Evolutionary conservation across 2,797 vertebrate species (phyloP), one percentile per base, ranked within the genome.

Genomic region (Trachops cirrhosus): DNA sequence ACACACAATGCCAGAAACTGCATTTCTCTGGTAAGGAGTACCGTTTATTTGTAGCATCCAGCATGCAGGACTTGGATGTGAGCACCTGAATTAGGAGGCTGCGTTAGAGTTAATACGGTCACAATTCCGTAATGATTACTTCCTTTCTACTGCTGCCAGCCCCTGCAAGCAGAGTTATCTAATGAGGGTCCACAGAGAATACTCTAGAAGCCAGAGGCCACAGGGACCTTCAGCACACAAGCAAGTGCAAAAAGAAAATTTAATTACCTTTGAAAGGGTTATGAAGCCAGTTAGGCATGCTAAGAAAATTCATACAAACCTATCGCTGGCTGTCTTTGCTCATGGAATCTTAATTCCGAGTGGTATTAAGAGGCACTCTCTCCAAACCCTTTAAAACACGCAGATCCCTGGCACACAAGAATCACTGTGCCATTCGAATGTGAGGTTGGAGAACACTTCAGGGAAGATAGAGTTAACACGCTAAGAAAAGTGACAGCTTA

Each of bases 241-340:
- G 54, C 48, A 94, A 84, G 59, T 37, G 41, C 34, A 34, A 84
- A 93, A 93, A 64, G 44, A 87, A 86, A 94, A 37, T 84, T n/a
- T 68, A 95, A 93, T 89, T 78, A 86, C 54, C 71, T 84, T 70
- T 86, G 48, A 78, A 93, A 78, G 34, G 22, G 34, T 74, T 78
- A 44, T 18, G 48, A 91, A 79, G 48, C 18, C 77, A 82, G 41
- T 10, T 32, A 82, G 50, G n/a, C 73, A 82, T 9, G n/a, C 44
- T 44, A 54, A 91, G 37, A 77, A 85, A 89, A 93, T 50, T 50
- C 32, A 24, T 3, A n/a, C 26, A 26, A 80, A 26, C 29, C 83
- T 39, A 3, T 11, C 54, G 2, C 78, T 29, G 18, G 19, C 34
- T 70, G 6, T 22, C 18, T 32, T 68, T 54, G 24, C 39, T 67